A percentile compares a stretch with the other conserved stretches of the same genome.
Evolutionary conservation across 2,888 invertebrate species (phyloP).

Genomic region (Cistogaster globosa): DNA sequence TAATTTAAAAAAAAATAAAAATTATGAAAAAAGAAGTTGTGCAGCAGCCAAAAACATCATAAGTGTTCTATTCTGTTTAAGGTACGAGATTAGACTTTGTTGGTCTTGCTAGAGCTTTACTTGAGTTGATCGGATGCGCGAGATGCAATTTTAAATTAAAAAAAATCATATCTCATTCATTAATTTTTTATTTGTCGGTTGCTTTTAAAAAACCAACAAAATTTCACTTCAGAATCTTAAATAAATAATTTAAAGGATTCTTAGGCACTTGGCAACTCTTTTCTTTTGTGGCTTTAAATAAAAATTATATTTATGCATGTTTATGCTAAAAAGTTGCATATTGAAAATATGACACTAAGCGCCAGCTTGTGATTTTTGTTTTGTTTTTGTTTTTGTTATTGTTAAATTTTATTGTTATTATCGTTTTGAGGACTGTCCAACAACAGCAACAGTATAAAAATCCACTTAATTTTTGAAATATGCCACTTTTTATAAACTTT

Average conservation of each 20-base stretch:
- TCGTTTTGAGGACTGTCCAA: conserved; percentile 16
- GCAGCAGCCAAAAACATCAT: too few relatives aligned
- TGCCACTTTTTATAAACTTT: conserved; percentile 44
- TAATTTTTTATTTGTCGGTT: too few relatives aligned
- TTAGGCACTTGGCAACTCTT: conserved; percentile 22
- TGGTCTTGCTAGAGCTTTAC: too few relatives aligned
- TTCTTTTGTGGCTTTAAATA: neutral
- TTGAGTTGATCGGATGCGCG: too few relatives aligned
- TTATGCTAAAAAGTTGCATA: conserved; percentile 76
- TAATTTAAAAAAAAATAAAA: too few relatives aligned
- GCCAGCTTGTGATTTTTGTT: conserved; percentile 73
- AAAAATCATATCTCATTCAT: too few relatives aligned
- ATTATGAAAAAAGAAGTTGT: too few relatives aligned
- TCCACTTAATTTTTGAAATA: conserved; percentile 67
- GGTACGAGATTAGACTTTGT: too few relatives aligned
- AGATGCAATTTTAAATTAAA: too few relatives aligned
- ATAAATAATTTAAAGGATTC: too few relatives aligned
- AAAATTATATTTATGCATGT: conserved; percentile 54
- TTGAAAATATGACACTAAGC: conserved; percentile 72
- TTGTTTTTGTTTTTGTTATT: conserved; percentile 70
- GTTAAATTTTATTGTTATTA: conserved; percentile 16
- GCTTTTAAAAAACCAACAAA: neutral
- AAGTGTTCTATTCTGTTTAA: too few relatives aligned
- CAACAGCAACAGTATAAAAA: conserved; percentile 32
- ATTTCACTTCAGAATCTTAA: too few relatives aligned